Conservation (phyloP, 2,797 vertebrate genomes). For the Myiotriccus ornatus region DNA sequence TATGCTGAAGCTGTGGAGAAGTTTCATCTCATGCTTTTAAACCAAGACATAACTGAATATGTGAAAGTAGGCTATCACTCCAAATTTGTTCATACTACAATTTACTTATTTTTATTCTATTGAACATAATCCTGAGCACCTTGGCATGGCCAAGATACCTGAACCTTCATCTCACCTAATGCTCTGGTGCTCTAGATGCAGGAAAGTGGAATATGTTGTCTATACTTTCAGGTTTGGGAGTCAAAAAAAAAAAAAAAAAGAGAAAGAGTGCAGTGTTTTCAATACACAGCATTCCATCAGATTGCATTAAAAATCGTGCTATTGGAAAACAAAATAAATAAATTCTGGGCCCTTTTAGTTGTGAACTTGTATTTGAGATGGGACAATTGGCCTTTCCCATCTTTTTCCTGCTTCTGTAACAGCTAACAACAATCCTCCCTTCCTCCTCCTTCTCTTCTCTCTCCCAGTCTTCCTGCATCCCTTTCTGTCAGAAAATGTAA, state of each 20-base stretch:
- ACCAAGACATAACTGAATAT: not conserved
- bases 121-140: not conserved
- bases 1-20: not conserved
- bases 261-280: not conserved
- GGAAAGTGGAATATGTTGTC: not conserved
- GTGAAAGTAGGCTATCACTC: not conserved
- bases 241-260: not conserved
- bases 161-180: not conserved
- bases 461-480: rapidly evolving
- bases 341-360: not conserved
- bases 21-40: not conserved
- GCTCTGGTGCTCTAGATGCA: not conserved
- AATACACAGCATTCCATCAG: rapidly evolving
- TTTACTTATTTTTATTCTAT: not conserved
- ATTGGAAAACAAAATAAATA: not conserved
- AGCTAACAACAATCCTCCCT: not conserved
- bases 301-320: not conserved
- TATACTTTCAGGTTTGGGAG: not conserved
- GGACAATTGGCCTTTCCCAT: not conserved
- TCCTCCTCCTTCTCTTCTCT: rapidly evolving
- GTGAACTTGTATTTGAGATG: not conserved
- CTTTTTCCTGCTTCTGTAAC: not conserved
- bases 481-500: not conserved
- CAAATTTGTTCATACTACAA: not conserved
- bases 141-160: not conserved